Base-by-base conservation (phyloP, 2,113 vertebrate species). In the Cheirogaleus medius region DNA sequence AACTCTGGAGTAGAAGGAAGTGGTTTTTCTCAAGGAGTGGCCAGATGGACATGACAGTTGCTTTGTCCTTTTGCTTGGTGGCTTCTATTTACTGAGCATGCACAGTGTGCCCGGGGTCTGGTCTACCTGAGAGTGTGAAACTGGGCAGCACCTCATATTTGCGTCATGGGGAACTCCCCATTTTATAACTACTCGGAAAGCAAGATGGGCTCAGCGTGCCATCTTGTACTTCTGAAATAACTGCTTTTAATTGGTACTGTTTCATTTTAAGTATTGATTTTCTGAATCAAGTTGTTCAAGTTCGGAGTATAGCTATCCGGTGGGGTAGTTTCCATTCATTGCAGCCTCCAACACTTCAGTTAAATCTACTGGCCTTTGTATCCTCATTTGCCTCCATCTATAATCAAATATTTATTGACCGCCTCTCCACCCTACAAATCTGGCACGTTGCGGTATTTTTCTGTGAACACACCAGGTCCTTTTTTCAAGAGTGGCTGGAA, bases 1-100 rank as follows among this genome's bases (percentile, higher is more conserved):
- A 71, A 13, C 52, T 69, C 32, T 29, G 8, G 54, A 52, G n/a
- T n/a, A 49, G 64, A 18, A 52, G 49, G 23, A 37, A 52, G 49
- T 37, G 15, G 3, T 29, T 69, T 52, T 54, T 52, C 64, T 86
- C 37, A 42, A 27, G 47, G 58, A 44, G 42, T 5, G 74, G n/a
- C 47, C 49, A 73, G 49, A 0, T 14, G 9, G 8, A 52, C 6
- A 0, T 2, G 15, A 17, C 6, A 8, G 9, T 27, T 60, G 42
- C 58, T 52, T 27, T 15, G 20, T 69, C 25, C 1, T 2, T 32
- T 58, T n/a, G 32, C 54, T 64, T 39, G 11, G 11, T 29, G 21
- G n/a, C 49, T 84, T 8, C 20, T 34, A 1, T 54, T 14, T 49
- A 39, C n/a, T 12, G 8, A 42, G 11, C 56, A n/a, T n/a, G 32